Percentiles rank a stretch among this genome's conserved stretches.
Conservation (phyloP, 2,113 vertebrate species). For the Rousettus leschenaultii region DNA sequence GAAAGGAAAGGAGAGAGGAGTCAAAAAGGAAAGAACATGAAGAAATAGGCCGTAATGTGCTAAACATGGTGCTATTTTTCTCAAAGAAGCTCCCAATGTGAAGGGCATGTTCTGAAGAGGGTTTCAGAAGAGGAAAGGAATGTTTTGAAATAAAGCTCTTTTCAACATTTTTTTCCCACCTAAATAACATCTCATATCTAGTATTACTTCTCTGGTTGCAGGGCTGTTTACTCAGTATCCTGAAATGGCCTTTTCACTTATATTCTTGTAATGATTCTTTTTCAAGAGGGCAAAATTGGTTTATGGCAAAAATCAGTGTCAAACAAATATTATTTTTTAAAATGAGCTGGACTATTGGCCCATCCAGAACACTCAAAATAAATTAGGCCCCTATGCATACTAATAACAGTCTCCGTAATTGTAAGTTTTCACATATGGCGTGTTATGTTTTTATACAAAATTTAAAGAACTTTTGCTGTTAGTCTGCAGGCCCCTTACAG, state of each 20-base stretch:
- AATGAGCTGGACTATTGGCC: neutral
- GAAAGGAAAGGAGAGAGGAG: neutral
- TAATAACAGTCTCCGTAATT: too few species aligned
- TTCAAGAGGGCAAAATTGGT: neutral
- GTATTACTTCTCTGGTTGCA: neutral
- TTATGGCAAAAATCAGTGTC: neutral
- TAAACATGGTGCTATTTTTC: neutral
- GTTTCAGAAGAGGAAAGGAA: neutral
- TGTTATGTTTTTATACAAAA: neutral
- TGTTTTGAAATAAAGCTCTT: slow-evolving; percentile 1
- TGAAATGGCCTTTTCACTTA: neutral
- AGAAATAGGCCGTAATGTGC: neutral
- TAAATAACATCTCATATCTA: neutral
- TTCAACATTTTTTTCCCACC: neutral
- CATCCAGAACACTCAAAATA: neutral
- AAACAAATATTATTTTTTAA: neutral
- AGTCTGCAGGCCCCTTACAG: neutral
- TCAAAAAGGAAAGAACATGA: neutral
- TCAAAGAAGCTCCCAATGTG: neutral
- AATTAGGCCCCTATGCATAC: neutral
- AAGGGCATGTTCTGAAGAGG: neutral
- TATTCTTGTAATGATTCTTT: neutral
- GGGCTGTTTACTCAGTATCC: neutral
- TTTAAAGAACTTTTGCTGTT: neutral
- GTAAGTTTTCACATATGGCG: neutral